phyloP scores from a whole-genome alignment of 2,888 invertebrate species.

The Cephus pulcher region DNA sequence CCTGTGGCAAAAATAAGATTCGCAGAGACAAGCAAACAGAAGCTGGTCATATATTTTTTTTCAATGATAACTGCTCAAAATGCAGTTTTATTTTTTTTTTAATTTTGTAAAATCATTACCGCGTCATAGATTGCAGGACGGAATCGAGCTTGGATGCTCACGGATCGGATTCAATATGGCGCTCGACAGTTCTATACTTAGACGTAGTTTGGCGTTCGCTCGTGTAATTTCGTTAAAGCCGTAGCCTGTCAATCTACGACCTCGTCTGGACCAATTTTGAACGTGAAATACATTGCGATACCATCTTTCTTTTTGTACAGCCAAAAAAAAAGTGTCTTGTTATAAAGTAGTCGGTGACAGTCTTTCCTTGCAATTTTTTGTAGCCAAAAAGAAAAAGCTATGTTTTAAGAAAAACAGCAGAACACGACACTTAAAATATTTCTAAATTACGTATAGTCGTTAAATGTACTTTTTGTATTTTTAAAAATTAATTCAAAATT shows the following conservation, averaged over 20 bases:
- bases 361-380: background rate
- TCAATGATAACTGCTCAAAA: background rate
- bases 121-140: background rate
- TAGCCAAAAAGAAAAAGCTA: background rate
- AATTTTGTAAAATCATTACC: background rate
- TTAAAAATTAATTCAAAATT: conserved; percentile 14
- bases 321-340: background rate
- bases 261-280: conserved; percentile 3
- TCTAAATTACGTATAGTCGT: background rate
- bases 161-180: background rate
- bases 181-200: conserved; percentile 22
- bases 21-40: background rate
- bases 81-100: background rate
- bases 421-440: background rate
- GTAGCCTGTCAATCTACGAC: conserved; percentile 22
- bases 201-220: conserved; percentile 24
- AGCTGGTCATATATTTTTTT: background rate
- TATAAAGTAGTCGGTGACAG: background rate
- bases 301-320: background rate
- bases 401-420: background rate
- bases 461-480: background rate
- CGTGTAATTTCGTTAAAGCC: conserved; percentile 23
- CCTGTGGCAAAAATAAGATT: background rate
- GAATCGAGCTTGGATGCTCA: background rate
- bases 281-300: background rate